phyloP scores from a whole-genome alignment of 2,888 invertebrate genomes.

The Leptopilina myrica region DNA sequence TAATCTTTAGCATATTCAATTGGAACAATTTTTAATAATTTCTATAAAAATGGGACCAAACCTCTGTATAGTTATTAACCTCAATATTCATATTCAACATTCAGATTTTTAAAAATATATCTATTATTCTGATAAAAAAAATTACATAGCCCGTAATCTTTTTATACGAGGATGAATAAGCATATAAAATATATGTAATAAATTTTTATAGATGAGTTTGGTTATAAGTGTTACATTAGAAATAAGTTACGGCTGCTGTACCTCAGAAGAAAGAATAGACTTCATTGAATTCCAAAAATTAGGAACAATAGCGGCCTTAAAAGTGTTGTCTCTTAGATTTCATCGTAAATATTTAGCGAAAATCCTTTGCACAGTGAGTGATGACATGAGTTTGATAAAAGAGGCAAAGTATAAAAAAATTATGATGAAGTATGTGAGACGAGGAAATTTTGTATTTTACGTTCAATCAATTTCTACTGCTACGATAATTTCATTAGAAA shows the following conservation, averaged over 20 bases:
- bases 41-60: too few species aligned
- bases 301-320: not conserved
- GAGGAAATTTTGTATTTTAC: constrained; percentile 4
- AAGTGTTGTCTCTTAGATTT: not conserved
- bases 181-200: too few species aligned
- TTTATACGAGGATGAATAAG: too few species aligned
- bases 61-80: too few species aligned
- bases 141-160: too few species aligned
- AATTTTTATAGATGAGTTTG: not conserved
- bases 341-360: not conserved
- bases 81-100: too few species aligned
- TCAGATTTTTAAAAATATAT: too few species aligned
- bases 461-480: not conserved
- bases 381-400: not conserved
- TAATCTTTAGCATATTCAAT: too few species aligned
- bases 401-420: not conserved
- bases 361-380: not conserved
- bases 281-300: constrained; percentile 19
- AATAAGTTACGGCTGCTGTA: not conserved
- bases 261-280: not conserved
- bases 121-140: too few species aligned
- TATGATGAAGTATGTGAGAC: not conserved
- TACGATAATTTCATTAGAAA: not conserved
- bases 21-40: too few species aligned
- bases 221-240: not conserved